phyloP scores from a whole-genome alignment of 2,797 vertebrate species.

The Leuciscus waleckii region DNA sequence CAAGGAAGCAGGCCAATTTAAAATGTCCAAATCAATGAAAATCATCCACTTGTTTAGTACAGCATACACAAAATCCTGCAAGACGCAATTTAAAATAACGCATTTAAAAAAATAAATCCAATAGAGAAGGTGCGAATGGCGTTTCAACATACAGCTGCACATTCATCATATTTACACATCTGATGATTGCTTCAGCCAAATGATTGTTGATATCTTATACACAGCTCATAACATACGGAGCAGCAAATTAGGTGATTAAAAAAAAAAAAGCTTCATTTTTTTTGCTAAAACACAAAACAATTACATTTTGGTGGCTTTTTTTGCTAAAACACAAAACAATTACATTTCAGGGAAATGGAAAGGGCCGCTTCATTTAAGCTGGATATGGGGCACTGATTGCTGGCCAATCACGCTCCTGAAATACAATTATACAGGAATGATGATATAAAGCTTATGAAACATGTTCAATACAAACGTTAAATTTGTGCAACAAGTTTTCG shows the following conservation, averaged over 20 bases:
- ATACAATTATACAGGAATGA: conserved; percentile 37
- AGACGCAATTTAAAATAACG: conserved; percentile 25
- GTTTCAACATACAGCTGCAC: background rate
- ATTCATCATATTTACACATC: background rate
- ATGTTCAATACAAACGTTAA: conserved; percentile 50
- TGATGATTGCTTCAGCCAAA: conserved; percentile 39
- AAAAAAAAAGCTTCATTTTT: background rate
- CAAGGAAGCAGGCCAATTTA: conserved; percentile 7
- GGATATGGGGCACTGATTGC: background rate
- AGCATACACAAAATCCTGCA: conserved; percentile 23
- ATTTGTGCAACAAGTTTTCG: conserved; percentile 55
- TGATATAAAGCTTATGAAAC: conserved; percentile 49
- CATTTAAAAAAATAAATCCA: conserved; percentile 15
- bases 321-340: conserved; percentile 34
- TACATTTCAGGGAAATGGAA: conserved; percentile 8
- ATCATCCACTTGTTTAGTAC: conserved; percentile 8
- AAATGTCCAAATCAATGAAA: conserved; percentile 19
- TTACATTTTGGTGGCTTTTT: conserved; percentile 7
- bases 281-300: conserved; percentile 34
- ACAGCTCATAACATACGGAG: background rate
- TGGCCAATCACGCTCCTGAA: conserved; percentile 8
- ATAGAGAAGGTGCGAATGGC: background rate
- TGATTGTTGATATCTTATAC: conserved; percentile 25
- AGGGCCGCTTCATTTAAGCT: background rate
- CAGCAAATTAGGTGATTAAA: conserved; percentile 19